Evolutionary conservation across 2,113 vertebrate genomes (phyloP).

Genomic region (Oreochromis tanganicae): DNA sequence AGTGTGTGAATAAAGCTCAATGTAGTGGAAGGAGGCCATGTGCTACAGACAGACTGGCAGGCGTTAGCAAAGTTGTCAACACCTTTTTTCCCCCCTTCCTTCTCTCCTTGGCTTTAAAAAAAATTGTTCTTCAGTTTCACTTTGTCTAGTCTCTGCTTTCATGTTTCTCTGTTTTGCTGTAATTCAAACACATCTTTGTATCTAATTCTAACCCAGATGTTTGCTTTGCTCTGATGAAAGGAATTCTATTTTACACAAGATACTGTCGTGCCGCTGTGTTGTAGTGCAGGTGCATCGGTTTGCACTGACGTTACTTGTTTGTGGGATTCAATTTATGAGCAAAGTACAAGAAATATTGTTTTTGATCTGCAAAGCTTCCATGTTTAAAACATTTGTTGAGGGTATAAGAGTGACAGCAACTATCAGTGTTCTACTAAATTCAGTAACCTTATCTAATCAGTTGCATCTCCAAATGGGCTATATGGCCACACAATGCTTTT

Average conservation of each 20-base stretch:
- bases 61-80: conserved; percentile 16
- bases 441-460: not conserved
- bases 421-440: not conserved
- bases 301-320: not conserved
- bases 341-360: not conserved
- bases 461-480: not conserved
- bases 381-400: not conserved
- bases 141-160: not conserved
- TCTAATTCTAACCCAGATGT: not conserved
- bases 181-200: not conserved
- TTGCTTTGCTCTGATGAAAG: not conserved
- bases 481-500: not conserved
- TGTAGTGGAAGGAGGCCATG: conserved; percentile 9
- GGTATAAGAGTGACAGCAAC: not conserved
- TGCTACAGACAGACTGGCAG: conserved; percentile 23
- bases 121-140: not conserved
- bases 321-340: not conserved
- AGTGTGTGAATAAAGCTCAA: conserved; percentile 8
- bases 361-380: not conserved
- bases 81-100: not conserved
- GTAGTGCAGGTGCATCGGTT: not conserved
- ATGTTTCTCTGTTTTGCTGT: not conserved
- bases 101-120: not conserved
- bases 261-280: not conserved
- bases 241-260: not conserved